Percentiles rank a stretch among this genome's conserved stretches.
Conservation (phyloP, 2,113 vertebrate species). For the Vulpes lagopus region DNA sequence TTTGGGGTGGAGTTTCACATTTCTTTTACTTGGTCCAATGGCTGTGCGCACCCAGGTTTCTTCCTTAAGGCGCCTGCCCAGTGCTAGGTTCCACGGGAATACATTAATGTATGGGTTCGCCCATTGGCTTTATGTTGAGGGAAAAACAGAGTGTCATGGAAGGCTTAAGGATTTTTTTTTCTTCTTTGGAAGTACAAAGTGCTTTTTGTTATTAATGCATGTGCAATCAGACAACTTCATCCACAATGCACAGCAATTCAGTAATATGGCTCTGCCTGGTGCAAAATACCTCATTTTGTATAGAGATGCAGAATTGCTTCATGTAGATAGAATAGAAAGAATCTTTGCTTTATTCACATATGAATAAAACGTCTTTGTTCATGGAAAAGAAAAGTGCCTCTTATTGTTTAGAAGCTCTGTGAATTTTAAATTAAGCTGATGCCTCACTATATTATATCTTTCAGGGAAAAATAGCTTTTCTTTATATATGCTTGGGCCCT, state of each 20-base stretch:
- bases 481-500: neutral
- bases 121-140: neutral
- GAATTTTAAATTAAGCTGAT: conserved; percentile 42
- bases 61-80: neutral
- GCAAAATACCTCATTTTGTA: conserved; percentile 81
- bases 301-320: conserved; percentile 79
- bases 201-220: conserved; percentile 80
- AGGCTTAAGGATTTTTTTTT: conserved; percentile 52
- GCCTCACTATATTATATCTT: neutral
- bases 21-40: neutral
- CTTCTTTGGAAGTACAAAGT: conserved; percentile 78
- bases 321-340: conserved; percentile 73
- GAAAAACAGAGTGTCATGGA: conserved; percentile 72
- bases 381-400: conserved; percentile 60
- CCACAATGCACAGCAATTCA: conserved; percentile 67
- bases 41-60: neutral
- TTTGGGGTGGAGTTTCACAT: neutral
- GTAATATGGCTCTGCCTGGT: conserved; percentile 85
- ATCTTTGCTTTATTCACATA: conserved; percentile 78
- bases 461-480: neutral
- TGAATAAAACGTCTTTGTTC: conserved; percentile 85
- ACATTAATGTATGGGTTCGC: conserved; percentile 17
- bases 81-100: neutral
- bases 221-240: conserved; percentile 75
- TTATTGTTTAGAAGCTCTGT: conserved; percentile 62